phyloP scores from a whole-genome alignment of 2,797 vertebrate species.

The Melanotaenia maccullochi region DNA sequence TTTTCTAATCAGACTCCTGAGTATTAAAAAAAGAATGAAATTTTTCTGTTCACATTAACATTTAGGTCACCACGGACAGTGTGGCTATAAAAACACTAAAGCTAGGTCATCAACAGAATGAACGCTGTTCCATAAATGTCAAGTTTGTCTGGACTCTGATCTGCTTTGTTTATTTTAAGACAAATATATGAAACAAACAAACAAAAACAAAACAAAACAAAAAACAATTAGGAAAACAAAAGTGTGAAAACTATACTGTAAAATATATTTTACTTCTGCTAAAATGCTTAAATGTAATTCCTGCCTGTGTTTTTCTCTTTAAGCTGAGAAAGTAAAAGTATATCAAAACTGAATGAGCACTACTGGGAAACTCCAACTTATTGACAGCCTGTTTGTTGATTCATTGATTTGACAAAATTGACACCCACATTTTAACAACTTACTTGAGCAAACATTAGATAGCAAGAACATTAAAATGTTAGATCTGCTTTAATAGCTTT shows the following conservation, averaged over 20 bases:
- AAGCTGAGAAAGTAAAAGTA: neutral
- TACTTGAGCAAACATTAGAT: neutral
- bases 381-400: neutral
- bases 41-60: neutral
- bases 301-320: neutral
- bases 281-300: neutral
- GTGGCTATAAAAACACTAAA: neutral
- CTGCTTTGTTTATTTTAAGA: conserved; percentile 9
- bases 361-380: neutral
- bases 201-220: neutral
- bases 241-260: neutral
- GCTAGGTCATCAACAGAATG: neutral
- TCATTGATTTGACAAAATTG: no score
- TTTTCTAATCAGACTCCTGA: no score
- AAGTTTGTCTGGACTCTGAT: conserved; percentile 5
- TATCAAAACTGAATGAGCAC: neutral
- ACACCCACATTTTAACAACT: neutral
- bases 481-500: neutral
- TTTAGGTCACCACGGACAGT: neutral
- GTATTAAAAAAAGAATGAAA: no score
- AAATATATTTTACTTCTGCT: neutral
- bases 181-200: neutral
- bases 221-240: neutral
- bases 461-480: neutral
- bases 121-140: conserved; percentile 5